Evolutionary conservation across 2,888 invertebrate genomes (phyloP).

Genomic region (Trichopria drosophilae): DNA sequence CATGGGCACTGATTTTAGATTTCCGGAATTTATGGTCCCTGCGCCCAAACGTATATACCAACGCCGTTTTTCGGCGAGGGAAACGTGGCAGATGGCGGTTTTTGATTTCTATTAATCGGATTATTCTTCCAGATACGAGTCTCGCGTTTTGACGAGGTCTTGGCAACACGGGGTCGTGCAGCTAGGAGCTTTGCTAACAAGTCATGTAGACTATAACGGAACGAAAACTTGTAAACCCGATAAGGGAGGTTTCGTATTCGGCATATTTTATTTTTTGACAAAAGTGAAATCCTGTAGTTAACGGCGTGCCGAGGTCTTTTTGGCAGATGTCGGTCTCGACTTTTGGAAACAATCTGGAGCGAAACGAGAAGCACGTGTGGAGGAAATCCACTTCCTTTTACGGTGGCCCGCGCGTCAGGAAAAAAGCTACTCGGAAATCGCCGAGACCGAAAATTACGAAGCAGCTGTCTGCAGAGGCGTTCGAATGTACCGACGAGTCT

Average conservation of each 20-base stretch:
- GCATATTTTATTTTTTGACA: slow-evolving; percentile 21
- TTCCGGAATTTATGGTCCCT: slow-evolving; percentile 52
- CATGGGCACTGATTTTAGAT: slow-evolving; percentile 53
- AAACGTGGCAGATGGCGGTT: slow-evolving; percentile 47
- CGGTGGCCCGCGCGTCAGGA: slow-evolving; percentile 25
- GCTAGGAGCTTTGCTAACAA: no score
- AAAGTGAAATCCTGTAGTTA: slow-evolving; percentile 23
- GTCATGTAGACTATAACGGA: no score
- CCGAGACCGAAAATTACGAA: slow-evolving; percentile 35
- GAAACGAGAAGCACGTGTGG: slow-evolving; percentile 55
- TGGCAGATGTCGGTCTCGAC: slow-evolving; percentile 40
- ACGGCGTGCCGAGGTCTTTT: slow-evolving; percentile 9
- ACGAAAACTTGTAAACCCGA: no score
- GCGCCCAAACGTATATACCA: slow-evolving; percentile 9
- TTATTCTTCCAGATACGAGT: slow-evolving; percentile 43
- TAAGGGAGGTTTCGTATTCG: neutral
- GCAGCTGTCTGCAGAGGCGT: neutral
- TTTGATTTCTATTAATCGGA: slow-evolving; percentile 52
- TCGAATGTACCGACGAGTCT: no score
- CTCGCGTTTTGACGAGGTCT: no score
- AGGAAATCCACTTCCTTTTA: slow-evolving; percentile 57
- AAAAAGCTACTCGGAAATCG: slow-evolving; percentile 40
- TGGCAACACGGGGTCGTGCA: no score
- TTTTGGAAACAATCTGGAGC: slow-evolving; percentile 39
- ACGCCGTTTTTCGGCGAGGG: slow-evolving; percentile 21